Percentiles rank a stretch among this genome's conserved stretches.
Conservation (phyloP, 2,113 vertebrate species). For the Emydocephalus ijimae region DNA sequence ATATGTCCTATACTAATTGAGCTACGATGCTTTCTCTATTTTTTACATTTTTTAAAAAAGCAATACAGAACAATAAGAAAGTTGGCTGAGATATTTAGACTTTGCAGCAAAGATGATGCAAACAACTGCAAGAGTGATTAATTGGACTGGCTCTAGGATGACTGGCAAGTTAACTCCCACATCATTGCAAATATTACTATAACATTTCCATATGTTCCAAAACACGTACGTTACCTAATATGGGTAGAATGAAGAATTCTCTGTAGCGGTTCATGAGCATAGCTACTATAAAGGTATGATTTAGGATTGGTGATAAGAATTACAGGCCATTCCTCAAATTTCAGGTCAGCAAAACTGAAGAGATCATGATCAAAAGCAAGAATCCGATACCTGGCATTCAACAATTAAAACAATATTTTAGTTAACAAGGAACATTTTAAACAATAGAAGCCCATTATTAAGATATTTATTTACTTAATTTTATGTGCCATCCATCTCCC, state of each 20-base stretch:
- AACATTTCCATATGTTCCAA: not conserved
- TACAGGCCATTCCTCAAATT: slow-evolving; percentile 88
- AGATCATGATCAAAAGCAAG: slow-evolving; percentile 94
- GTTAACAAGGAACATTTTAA: slow-evolving; percentile 2
- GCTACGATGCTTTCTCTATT: not conserved
- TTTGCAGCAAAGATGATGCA: not conserved
- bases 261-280: slow-evolving; percentile 81
- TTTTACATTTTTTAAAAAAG: not conserved
- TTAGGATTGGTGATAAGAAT: slow-evolving; percentile 96
- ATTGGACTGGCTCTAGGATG: not conserved
- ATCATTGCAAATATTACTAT: not conserved
- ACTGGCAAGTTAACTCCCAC: not conserved
- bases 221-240: slow-evolving; percentile 78
- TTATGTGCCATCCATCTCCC: not conserved
- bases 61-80: not conserved
- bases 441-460: slow-evolving; percentile 8
- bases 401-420: slow-evolving; percentile 1
- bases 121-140: not conserved
- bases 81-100: not conserved
- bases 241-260: slow-evolving; percentile 86
- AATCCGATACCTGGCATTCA: slow-evolving; percentile 81
- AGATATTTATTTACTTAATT: not conserved
- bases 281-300: slow-evolving; percentile 84
- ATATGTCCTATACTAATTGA: not conserved
- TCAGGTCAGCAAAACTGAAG: slow-evolving; percentile 89